Percentiles rank a stretch among this genome's conserved stretches.
Conservation (phyloP, 2,888 invertebrate species). For the Campopleginae sp. region DNA sequence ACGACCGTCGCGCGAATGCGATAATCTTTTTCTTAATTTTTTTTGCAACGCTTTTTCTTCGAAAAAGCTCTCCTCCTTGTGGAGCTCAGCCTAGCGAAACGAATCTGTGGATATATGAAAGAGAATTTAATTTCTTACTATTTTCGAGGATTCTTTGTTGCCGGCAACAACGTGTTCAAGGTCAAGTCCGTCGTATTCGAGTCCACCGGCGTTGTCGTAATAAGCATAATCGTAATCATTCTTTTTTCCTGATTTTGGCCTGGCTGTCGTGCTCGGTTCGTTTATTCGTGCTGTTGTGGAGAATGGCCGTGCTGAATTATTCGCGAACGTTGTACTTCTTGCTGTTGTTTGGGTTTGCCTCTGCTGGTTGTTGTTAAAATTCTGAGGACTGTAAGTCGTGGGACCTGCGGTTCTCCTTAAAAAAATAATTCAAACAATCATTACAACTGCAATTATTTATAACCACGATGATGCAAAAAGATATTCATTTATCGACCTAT, state of each 20-base stretch:
- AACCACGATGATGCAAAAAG: neutral
- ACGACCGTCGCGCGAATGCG: neutral
- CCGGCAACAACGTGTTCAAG: constrained; percentile 80
- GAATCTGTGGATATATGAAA: constrained; percentile 2
- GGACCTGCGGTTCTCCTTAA: constrained; percentile 76
- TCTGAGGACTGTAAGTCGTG: constrained; percentile 79
- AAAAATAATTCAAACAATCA: constrained; percentile 2
- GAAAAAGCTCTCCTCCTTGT: constrained; percentile 40
- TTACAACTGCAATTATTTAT: neutral
- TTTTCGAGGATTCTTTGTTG: constrained; percentile 81
- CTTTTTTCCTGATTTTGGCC: constrained; percentile 84
- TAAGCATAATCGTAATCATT: constrained; percentile 94
- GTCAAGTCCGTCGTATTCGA: constrained; percentile 84
- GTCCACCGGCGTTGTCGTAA: constrained; percentile 88
- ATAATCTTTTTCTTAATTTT: constrained; percentile 31
- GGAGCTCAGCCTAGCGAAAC: constrained; percentile 37
- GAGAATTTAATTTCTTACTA: constrained; percentile 71
- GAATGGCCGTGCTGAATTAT: constrained; percentile 82
- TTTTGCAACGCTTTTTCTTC: constrained; percentile 6
- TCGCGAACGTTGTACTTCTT: constrained; percentile 81
- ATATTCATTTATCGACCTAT: neutral
- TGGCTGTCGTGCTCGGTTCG: constrained; percentile 78
- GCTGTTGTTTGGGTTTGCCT: constrained; percentile 77
- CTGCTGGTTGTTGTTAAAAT: constrained; percentile 77
- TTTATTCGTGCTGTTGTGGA: constrained; percentile 79